These are phyloP conservation scores for Phaetusa simplex DNA, from an alignment of 2,113 vertebrate genomes.

Conservation along the genomic window DNA sequence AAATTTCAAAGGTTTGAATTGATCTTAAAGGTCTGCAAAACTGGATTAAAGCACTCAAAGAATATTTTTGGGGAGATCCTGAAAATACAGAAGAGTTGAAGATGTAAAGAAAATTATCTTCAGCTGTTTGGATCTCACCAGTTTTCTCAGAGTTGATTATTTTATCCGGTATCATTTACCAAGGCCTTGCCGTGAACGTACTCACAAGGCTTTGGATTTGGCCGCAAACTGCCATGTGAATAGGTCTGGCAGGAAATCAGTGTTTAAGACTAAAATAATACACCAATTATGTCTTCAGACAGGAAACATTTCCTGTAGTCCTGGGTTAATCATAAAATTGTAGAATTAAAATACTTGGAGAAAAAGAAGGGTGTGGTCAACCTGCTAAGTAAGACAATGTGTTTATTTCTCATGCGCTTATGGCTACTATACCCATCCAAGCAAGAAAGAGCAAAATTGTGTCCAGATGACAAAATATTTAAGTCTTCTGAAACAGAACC, in stretches of 20 bases:
- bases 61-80: not conserved
- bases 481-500: not conserved
- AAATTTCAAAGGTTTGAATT: not conserved
- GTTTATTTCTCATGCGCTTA: not conserved
- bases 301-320: constrained; percentile 54
- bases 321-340: constrained; percentile 51
- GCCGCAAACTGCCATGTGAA: constrained; percentile 18
- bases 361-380: constrained; percentile 23
- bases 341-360: not conserved
- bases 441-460: not conserved
- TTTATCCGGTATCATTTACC: not conserved
- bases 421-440: not conserved
- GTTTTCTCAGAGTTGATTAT: not conserved
- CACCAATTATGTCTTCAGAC: constrained; percentile 49
- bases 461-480: not conserved
- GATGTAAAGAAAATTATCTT: not conserved
- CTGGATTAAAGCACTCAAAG: not conserved
- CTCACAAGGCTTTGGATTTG: not conserved
- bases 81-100: not conserved
- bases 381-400: not conserved
- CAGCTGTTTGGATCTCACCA: not conserved
- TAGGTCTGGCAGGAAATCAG: constrained; percentile 48
- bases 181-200: not conserved
- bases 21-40: not conserved
- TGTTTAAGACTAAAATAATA: constrained; percentile 60